Conservation (phyloP, 1,140 invertebrate genomes). For the Tetramorium alpestre region DNA sequence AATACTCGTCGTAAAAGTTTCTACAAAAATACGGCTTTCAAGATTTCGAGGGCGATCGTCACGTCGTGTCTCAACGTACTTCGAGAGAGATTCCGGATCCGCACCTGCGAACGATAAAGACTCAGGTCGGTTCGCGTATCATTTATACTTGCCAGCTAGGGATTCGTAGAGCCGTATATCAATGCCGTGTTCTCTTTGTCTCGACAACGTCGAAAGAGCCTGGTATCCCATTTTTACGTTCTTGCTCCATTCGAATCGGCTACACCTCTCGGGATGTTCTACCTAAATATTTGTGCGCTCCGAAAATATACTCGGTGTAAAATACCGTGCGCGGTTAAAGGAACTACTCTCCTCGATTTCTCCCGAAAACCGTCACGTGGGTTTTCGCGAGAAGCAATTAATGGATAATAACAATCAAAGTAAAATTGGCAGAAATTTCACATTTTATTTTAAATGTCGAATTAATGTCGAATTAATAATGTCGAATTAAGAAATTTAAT, state of each 20-base stretch:
- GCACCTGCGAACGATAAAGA: constrained; percentile 42
- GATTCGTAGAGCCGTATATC: constrained; percentile 41
- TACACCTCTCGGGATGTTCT: neutral
- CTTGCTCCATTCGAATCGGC: constrained; percentile 55
- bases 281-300: constrained; percentile 62
- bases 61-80: neutral
- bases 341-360: neutral
- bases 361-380: neutral
- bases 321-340: neutral
- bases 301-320: constrained; percentile 11
- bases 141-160: constrained; percentile 40
- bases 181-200: constrained; percentile 23
- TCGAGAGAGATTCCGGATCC: neutral
- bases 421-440: neutral
- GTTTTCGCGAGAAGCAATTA: neutral
- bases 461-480: neutral
- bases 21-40: neutral
- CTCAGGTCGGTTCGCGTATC: neutral
- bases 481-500: neutral
- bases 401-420: neutral
- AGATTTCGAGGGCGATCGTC: neutral
- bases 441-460: neutral
- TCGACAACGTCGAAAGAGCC: neutral
- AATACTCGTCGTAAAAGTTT: neutral
- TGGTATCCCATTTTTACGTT: constrained; percentile 49